Evolutionary conservation across 2,888 invertebrate genomes (phyloP).

Genomic region (Hemistola chrysoprasaria): DNA sequence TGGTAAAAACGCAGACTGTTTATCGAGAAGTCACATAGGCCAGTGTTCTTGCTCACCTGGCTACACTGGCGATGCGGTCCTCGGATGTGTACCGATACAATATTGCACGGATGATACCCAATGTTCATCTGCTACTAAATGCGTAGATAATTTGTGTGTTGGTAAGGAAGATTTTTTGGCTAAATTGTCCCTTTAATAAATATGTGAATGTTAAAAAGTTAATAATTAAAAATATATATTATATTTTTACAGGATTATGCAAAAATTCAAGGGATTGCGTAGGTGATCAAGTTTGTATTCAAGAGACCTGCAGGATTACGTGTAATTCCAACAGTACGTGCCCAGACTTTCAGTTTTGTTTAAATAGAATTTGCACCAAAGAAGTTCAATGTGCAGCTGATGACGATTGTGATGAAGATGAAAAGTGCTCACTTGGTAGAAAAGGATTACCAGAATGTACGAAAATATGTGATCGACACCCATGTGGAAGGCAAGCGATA

Average conservation of each 20-base stretch:
- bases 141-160: slow-evolving; percentile 90
- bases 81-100: slow-evolving; percentile 92
- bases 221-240: too few species aligned
- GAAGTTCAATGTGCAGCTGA: slow-evolving; percentile 89
- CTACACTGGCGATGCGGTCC: slow-evolving; percentile 92
- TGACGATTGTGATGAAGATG: slow-evolving; percentile 87
- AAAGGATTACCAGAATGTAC: slow-evolving; percentile 90
- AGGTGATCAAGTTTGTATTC: slow-evolving; percentile 92
- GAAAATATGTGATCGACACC: slow-evolving; percentile 87
- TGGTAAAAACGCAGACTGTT: slow-evolving; percentile 90
- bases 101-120: slow-evolving; percentile 91
- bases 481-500: slow-evolving; percentile 92
- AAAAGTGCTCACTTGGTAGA: slow-evolving; percentile 86
- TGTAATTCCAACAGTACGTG: slow-evolving; percentile 91
- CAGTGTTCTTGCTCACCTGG: slow-evolving; percentile 93
- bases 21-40: slow-evolving; percentile 89
- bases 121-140: slow-evolving; percentile 92
- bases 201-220: too few species aligned
- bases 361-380: slow-evolving; percentile 92
- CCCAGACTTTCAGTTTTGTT: slow-evolving; percentile 92
- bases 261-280: slow-evolving; percentile 92
- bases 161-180: slow-evolving; percentile 69
- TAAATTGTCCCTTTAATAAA: not conserved
- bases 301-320: slow-evolving; percentile 92
- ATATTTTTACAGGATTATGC: slow-evolving; percentile 86